phyloP scores from a whole-genome alignment of 2,113 vertebrate species.

The Empidonax traillii region DNA sequence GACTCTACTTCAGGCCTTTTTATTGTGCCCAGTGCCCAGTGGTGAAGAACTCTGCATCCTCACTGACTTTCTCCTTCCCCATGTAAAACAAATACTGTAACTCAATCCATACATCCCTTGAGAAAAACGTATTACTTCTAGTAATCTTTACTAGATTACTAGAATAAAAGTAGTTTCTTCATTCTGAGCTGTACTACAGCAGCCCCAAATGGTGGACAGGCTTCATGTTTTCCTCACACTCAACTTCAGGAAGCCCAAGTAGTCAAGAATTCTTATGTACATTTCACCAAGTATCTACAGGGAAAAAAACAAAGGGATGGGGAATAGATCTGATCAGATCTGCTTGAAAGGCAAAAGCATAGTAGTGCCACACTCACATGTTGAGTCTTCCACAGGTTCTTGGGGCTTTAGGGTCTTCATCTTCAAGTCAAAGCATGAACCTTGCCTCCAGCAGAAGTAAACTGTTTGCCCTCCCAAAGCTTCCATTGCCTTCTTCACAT shows the following conservation, averaged over 20 bases:
- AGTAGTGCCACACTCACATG: rapidly evolving
- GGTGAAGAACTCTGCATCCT: background rate
- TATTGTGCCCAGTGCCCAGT: background rate
- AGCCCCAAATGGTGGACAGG: background rate
- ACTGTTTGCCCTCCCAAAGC: background rate
- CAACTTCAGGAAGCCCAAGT: background rate
- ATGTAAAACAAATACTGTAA: background rate
- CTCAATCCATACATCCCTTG: background rate
- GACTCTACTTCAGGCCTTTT: background rate
- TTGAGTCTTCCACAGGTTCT: background rate
- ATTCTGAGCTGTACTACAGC: background rate
- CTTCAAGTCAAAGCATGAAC: background rate
- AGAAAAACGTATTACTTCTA: background rate
- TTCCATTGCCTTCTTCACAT: background rate
- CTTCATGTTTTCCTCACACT: background rate
- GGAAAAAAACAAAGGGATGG: background rate
- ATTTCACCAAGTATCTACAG: background rate
- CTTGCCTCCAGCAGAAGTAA: background rate
- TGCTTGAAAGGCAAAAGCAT: background rate
- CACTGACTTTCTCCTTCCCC: background rate
- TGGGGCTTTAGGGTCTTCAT: background rate
- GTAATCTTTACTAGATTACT: background rate
- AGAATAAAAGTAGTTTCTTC: background rate
- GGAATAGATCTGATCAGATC: background rate
- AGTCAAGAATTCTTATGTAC: background rate